Evolutionary conservation across 2,888 invertebrate genomes (phyloP), one percentile per base, ranked within the genome.

Genomic region (Apantesis nais): DNA sequence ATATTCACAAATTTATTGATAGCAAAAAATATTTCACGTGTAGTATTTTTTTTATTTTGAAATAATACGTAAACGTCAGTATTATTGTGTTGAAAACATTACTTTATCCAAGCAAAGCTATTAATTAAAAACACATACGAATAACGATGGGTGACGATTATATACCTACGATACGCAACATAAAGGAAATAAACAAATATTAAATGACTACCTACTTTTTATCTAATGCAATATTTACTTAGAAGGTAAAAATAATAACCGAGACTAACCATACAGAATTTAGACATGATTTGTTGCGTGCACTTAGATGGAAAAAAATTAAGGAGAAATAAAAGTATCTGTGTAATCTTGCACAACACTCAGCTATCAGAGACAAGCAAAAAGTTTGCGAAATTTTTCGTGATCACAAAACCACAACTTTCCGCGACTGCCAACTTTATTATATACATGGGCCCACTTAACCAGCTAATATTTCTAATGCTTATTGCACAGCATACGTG

Each of bases 331-430:
- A 84, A 81, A 83, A 82, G 80, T 73, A 83, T 90, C 90, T 89
- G 89, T 84, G 86, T 83, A 84, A 75, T 79, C 85, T 94, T 93
- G 86, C 92, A 84, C 88, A 91, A 92, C 78, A 79, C 83, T 83
- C 67, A 67, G 82, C 83, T 85, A 88, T 85, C 87, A 90, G 86
- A 88, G 87, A 89, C 87, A 87, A 88, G 86, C 85, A 82, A 83
- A 77, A 73, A 83, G 78, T 92, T 94, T 93, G 79, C 93, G 93
- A 93, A 93, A 94, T 86, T 87, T 78, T 86, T 91, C 93, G 93
- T 93, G 93, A 90, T 90, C 86, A 78, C 82, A 80, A 87, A 91
- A 90, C 93, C 92, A 84, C 93, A 90, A 87, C 85, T 89, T 91
- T 90, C 90, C 89, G 90, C 88, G 86, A 88, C 89, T 77, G 82